Base-by-base conservation (phyloP, 2,888 invertebrate genomes). In the Ernsta delagoae region DNA sequence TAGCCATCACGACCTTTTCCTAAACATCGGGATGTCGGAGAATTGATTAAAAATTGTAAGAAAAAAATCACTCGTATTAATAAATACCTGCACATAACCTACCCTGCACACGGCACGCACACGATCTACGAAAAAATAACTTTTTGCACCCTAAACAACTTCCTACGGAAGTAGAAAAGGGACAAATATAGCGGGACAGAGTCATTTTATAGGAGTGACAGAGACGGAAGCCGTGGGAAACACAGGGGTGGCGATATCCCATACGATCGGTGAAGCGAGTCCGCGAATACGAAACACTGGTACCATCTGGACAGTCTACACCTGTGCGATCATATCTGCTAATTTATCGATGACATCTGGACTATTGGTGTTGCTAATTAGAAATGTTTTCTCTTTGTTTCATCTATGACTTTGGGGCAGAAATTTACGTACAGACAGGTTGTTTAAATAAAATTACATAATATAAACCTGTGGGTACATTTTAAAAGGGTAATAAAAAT, bases 201-300 rank as follows among this genome's bases (percentile, higher is more conserved):
- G 63, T n/a, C 59, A 48, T 53, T 16, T 2, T 4, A 7, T 50
- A 12, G 54, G 31, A 66, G 79, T 45, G 86, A 89, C 73, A 70
- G 83, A 75, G 88, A 88, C 71, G 64, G 76, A 71, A 67, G 77
- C 79, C 92, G 92, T 92, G 94, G 93, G 93, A 93, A 93, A 84
- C 87, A 78, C 81, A 88, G 83, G 92, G 92, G 91, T 90, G 88
- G 88, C 87, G 82, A 83, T 90, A 90, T 93, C 93, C 92, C 93
- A 93, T 90, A 91, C 85, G 81, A 80, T 80, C 87, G 87, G 82
- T 87, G 81, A 83, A 87, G 89, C 88, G 89, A 84, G 82, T 85
- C 88, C 77, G 77, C 78, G 79, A 71, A 54, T 72, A 73, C 71
- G 74, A 24, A 74, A 77, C 76, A 76, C 74, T 73, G 48, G 71